Base-by-base conservation (phyloP, 2,888 invertebrate species). In the Lagria hirta region DNA sequence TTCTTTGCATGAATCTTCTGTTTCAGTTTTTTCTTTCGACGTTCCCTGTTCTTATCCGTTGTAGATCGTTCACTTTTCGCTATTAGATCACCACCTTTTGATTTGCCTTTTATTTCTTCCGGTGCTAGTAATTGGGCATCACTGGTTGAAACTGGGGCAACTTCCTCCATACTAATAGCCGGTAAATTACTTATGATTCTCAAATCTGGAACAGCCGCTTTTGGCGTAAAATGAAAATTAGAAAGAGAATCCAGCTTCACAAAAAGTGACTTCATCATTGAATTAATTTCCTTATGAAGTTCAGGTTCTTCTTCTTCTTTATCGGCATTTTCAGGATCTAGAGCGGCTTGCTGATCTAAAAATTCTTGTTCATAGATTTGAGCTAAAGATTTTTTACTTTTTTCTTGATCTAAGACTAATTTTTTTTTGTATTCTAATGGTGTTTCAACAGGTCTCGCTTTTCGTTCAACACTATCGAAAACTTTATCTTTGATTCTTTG, bases 211-310 rank as follows among this genome's bases (percentile, higher is more conserved):
- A 83, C 80, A 1, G 85, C 83, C 42, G 83, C 80, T 75, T 86
- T 90, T 0, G 98, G 97, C 26, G 94, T 94, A 63, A 88, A 98
- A 70, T 96, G 91, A 71, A 88, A 96, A 70, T 98, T 95, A 1
- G 88, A 87, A 7, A 99, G 75, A 0, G 96, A 90, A 73, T 98
- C 95, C 22, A 99, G 74, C 69, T 96, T 88, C 0, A 78, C 68
- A 63, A 97, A 95, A 3, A 99, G 67, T 1, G 78, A 74, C 6
- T 75, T 74, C 86, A 96, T 87, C 54, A 81, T 73, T 41, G 80
- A 76, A 52, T 81, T 80, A 17, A 98, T 87, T 69, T 87, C 84
- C 45, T 78, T 82, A 62, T 95, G 91, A 47, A 82, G 79, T 55
- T 86, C 82, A 0, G 88, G 84, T 65, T 85, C 85, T 26, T 83